A percentile compares a stretch with the other conserved stretches of the same genome.
Conservation (phyloP, 1,140 invertebrate species). For the Ditylenchus dipsaci region DNA sequence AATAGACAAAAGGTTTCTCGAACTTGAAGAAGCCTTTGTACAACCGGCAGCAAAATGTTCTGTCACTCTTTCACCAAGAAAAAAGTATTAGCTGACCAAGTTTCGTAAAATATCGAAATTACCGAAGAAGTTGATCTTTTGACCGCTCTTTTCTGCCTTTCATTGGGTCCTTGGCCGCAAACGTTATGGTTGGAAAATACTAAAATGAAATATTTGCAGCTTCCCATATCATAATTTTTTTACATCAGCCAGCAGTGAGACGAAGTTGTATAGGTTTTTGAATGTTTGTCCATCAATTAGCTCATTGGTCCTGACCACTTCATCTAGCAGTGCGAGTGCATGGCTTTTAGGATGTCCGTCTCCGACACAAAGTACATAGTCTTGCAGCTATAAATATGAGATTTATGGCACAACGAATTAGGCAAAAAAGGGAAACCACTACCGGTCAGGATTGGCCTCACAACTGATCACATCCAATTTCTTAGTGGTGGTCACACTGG, state of each 20-base stretch:
- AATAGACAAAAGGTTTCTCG: too few relatives aligned
- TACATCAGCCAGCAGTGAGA: slow-evolving; percentile 50
- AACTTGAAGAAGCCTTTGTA: too few relatives aligned
- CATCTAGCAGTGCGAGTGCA: slow-evolving; percentile 48
- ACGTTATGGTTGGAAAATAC: slow-evolving; percentile 31
- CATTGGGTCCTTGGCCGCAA: slow-evolving; percentile 10
- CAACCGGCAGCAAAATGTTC: too few relatives aligned
- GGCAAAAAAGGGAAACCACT: too few relatives aligned
- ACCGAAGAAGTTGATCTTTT: not conserved
- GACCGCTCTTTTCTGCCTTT: not conserved
- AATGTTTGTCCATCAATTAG: slow-evolving; percentile 49
- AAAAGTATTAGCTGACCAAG: too few relatives aligned
- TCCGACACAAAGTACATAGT: slow-evolving; percentile 55
- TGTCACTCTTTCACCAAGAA: too few relatives aligned
- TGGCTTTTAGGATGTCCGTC: slow-evolving; percentile 57
- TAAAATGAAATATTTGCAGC: slow-evolving; percentile 13
- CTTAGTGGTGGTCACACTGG: slow-evolving; percentile 19
- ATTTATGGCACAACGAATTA: too few relatives aligned
- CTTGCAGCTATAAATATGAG: too few relatives aligned
- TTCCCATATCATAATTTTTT: not conserved
- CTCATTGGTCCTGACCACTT: slow-evolving; percentile 42
- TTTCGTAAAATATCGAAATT: too few relatives aligned
- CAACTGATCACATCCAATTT: slow-evolving; percentile 27
- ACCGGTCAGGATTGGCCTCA: slow-evolving; percentile 34
- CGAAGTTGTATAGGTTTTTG: slow-evolving; percentile 52